Evolutionary conservation across 2,888 invertebrate genomes (phyloP).

Genomic region (Amaurobius ferox): DNA sequence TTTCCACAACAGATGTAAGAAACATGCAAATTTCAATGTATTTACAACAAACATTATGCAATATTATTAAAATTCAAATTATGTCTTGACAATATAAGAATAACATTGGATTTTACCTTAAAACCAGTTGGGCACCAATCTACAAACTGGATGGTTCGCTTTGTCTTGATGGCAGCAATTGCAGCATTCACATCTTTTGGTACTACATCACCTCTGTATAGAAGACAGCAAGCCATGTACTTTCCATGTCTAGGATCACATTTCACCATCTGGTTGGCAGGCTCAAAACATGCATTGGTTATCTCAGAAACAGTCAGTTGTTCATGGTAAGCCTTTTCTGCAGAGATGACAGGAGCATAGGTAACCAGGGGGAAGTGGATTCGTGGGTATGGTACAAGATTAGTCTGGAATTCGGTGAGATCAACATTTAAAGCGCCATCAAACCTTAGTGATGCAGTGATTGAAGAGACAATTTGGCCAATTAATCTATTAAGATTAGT

Average conservation of each 20-base stretch:
- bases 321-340: constrained; percentile 79
- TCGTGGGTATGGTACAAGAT: constrained; percentile 92
- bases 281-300: constrained; percentile 80
- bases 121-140: constrained; percentile 97
- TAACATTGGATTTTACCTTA: too few relatives aligned
- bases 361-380: constrained; percentile 91
- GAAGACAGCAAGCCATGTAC: constrained; percentile 75
- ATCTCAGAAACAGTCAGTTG: constrained; percentile 78
- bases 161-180: constrained; percentile 79
- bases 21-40: too few relatives aligned
- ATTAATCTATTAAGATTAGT: constrained; percentile 84
- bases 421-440: constrained; percentile 95
- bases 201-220: constrained; percentile 80
- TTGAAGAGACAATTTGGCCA: constrained; percentile 81
- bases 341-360: constrained; percentile 78
- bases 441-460: constrained; percentile 94
- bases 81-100: too few relatives aligned
- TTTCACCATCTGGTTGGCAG: constrained; percentile 77
- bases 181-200: constrained; percentile 79
- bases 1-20: too few relatives aligned
- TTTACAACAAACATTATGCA: too few relatives aligned
- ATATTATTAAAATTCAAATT: too few relatives aligned
- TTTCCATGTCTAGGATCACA: constrained; percentile 75
- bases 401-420: constrained; percentile 87
- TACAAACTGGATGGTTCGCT: constrained; percentile 87